Evolutionary conservation across 2,888 invertebrate species (phyloP).

Genomic region (Tenodera sinensis): DNA sequence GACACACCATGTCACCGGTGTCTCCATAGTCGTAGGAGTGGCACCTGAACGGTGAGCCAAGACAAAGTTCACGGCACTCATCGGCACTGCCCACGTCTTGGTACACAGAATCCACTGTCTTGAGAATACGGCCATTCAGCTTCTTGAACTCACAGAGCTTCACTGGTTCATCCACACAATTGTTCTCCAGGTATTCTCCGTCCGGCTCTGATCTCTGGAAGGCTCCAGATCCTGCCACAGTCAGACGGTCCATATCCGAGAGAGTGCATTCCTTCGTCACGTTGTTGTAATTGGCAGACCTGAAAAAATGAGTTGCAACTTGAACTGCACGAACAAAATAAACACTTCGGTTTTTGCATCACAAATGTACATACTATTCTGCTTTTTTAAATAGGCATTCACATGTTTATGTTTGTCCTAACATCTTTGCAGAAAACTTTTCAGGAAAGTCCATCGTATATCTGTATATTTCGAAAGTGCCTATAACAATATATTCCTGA

Average conservation of each 20-base stretch:
- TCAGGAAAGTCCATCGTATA: too few relatives aligned
- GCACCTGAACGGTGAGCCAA: constrained; percentile 86
- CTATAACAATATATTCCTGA: too few relatives aligned
- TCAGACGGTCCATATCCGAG: constrained; percentile 88
- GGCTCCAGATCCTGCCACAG: constrained; percentile 75
- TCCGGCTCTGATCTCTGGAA: constrained; percentile 61
- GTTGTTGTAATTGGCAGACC: constrained; percentile 88
- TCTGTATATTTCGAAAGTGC: too few relatives aligned
- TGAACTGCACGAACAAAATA: too few relatives aligned
- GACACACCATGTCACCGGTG: constrained; percentile 89
- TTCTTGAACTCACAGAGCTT: constrained; percentile 92
- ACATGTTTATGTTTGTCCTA: too few relatives aligned
- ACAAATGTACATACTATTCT: too few relatives aligned
- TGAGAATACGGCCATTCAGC: constrained; percentile 80
- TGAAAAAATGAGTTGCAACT: constrained; percentile 43
- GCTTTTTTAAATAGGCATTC: too few relatives aligned
- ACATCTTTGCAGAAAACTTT: too few relatives aligned
- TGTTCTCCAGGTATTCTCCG: constrained; percentile 79
- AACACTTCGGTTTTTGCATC: too few relatives aligned
- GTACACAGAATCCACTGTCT: constrained; percentile 91
- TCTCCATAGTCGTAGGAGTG: constrained; percentile 93
- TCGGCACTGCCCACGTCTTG: constrained; percentile 83
- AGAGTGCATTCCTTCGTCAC: constrained; percentile 80
- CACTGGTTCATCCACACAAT: constrained; percentile 91
- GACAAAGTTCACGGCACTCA: constrained; percentile 83